These are phyloP conservation scores for Zaprionus capensis DNA, from an alignment of 1,140 invertebrate species.

Conservation along the genomic window DNA sequence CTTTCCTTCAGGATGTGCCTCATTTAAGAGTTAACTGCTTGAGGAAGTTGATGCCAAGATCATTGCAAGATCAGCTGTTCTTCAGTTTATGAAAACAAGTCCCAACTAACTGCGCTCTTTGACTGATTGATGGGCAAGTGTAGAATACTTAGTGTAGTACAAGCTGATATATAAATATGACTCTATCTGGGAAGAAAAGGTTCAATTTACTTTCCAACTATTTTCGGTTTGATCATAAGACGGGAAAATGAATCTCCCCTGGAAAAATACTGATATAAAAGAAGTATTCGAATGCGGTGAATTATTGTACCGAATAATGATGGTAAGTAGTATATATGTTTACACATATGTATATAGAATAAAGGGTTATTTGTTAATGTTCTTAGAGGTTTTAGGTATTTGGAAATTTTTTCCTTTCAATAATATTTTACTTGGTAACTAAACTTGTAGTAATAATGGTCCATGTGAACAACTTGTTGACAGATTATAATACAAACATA, in stretches of 20 bases:
- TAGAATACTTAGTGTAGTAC: not conserved
- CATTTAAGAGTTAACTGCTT: slow-evolving; percentile 42
- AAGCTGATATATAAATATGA: not conserved
- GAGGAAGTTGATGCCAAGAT: slow-evolving; percentile 5
- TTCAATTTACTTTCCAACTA: not conserved
- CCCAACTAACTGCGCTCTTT: not conserved
- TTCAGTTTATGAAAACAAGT: not conserved
- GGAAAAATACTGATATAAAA: no score
- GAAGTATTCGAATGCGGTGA: no score
- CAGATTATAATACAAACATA: no score
- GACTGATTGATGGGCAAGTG: slow-evolving; percentile 1
- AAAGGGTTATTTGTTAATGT: no score
- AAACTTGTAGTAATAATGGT: no score
- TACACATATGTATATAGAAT: no score
- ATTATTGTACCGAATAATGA: no score
- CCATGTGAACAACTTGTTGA: no score
- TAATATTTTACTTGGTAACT: no score
- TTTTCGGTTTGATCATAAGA: not conserved
- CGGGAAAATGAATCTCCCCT: not conserved
- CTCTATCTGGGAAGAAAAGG: not conserved
- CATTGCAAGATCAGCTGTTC: not conserved
- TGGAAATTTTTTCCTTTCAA: no score
- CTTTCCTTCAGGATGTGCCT: slow-evolving; percentile 65
- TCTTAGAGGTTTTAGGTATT: no score
- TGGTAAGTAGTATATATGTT: no score